Evolutionary conservation across 1,140 invertebrate species (phyloP).

Genomic region (Lutraria rhynchaena): DNA sequence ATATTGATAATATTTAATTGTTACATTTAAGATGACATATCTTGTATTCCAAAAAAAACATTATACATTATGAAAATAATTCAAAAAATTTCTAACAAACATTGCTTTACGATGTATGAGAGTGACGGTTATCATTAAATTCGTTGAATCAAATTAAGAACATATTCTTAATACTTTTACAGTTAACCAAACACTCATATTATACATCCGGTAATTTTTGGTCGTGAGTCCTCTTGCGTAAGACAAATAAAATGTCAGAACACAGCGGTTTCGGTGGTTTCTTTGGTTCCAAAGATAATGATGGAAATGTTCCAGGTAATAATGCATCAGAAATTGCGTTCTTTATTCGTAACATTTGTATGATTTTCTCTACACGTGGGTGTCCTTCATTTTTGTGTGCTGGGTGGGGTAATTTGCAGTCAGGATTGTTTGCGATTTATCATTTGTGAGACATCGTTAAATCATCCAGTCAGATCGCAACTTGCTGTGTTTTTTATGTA

Average conservation of each 20-base stretch:
- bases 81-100: not conserved
- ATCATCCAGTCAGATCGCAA: no score
- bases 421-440: no score
- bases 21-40: not conserved
- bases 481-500: no score
- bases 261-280: constrained; percentile 20
- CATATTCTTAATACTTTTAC: not conserved
- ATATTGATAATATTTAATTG: not conserved
- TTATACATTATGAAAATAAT: not conserved
- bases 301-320: constrained; percentile 29
- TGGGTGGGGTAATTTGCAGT: no score
- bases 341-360: no score
- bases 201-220: not conserved
- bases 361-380: no score
- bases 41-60: not conserved
- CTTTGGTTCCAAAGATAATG: constrained; percentile 9
- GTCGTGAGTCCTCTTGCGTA: not conserved
- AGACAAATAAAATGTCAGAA: constrained; percentile 18
- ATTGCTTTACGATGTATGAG: not conserved
- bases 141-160: not conserved
- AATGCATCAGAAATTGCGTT: no score
- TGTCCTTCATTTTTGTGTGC: no score
- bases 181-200: not conserved
- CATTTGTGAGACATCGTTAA: no score
- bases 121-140: not conserved